Conservation (phyloP, 2,797 vertebrate species). For the Zalophus californianus region DNA sequence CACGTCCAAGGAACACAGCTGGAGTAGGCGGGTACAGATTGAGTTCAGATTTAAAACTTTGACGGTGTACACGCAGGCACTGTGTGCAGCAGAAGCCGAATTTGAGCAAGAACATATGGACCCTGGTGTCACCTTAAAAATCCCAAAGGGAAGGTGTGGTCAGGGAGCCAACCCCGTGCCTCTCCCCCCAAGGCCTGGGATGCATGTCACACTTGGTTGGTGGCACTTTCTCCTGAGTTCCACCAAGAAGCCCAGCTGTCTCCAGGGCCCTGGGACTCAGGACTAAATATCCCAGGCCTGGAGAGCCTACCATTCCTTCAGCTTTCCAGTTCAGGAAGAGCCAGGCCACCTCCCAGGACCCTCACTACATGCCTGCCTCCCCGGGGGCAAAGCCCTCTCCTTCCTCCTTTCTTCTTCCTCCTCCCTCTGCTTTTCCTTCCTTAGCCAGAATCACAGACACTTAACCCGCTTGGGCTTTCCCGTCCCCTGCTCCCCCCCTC, state of each 20-base stretch:
- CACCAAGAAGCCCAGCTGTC: background rate
- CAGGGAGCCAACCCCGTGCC: background rate
- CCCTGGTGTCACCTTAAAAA: background rate
- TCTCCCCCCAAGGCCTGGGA: background rate
- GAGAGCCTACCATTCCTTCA: fast-evolving
- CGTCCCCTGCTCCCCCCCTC: background rate
- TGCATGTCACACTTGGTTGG: fast-evolving
- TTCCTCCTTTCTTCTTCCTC: background rate
- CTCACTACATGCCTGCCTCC: background rate
- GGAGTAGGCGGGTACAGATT: fast-evolving
- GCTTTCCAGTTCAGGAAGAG: background rate
- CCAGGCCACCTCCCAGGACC: background rate
- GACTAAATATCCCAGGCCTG: background rate
- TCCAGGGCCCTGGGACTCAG: background rate
- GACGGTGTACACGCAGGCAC: background rate
- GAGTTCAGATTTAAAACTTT: background rate
- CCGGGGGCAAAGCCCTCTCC: background rate
- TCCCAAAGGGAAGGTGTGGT: no score
- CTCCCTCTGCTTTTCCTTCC: background rate
- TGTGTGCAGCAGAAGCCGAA: background rate
- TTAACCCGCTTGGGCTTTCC: background rate
- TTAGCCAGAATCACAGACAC: background rate
- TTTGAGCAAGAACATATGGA: background rate
- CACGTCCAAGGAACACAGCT: fast-evolving
- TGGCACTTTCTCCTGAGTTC: background rate